Conservation (phyloP, 2,797 vertebrate species). For the Pseudochromis fuscus region DNA sequence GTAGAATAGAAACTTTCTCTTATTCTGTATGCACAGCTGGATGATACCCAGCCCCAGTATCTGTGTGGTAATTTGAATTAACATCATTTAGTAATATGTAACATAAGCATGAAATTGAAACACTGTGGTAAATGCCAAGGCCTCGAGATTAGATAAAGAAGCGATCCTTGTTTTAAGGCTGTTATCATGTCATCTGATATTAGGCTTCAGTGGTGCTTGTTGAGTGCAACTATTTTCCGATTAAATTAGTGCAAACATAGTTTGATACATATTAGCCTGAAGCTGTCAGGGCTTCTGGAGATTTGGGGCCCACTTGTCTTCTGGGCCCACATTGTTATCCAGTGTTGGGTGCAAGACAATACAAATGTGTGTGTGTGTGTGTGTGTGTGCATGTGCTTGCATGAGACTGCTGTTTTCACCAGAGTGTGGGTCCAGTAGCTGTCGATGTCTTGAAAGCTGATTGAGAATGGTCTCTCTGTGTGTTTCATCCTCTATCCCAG, state of each 20-base stretch:
- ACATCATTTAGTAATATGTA: no score
- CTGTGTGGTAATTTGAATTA: neutral
- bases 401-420: conserved; percentile 52
- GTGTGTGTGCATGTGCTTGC: conserved; percentile 5
- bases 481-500: conserved; percentile 77
- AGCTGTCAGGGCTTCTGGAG: neutral
- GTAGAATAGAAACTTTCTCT: no score
- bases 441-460: conserved; percentile 74
- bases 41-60: neutral
- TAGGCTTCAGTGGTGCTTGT: neutral
- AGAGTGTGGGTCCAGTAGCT: conserved; percentile 66
- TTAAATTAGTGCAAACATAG: neutral
- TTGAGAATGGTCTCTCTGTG: conserved; percentile 81
- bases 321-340: neutral
- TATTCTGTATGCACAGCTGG: neutral
- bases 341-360: neutral
- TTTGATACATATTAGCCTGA: neutral
- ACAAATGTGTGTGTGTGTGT: conserved; percentile 4
- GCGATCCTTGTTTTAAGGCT: neutral
- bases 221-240: neutral
- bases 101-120: neutral
- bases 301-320: neutral
- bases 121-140: no score
- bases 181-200: neutral
- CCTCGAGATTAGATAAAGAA: no score